Evolutionary conservation across 2,113 vertebrate species (phyloP).

Genomic region (Alosa alosa): DNA sequence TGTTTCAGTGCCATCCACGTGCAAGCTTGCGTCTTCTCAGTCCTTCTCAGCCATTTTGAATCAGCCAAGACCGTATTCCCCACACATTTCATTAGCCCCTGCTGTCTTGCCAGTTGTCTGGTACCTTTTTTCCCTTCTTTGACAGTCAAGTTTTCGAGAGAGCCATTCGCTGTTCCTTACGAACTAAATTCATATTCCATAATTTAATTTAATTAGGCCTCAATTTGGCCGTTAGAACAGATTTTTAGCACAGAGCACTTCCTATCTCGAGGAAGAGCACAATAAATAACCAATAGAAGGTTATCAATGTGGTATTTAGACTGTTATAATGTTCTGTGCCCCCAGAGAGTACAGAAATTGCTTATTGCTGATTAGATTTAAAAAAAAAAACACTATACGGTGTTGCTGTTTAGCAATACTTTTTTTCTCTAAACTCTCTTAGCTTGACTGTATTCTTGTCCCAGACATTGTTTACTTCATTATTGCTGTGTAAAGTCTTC

Average conservation of each 20-base stretch:
- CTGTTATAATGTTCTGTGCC: neutral
- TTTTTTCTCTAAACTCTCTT: neutral
- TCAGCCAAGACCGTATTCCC: neutral
- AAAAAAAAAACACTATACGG: neutral
- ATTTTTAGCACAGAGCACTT: neutral
- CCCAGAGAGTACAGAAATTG: neutral
- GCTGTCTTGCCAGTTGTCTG: neutral
- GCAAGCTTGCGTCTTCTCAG: conserved; percentile 2
- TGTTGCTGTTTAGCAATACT: neutral
- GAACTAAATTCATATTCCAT: neutral
- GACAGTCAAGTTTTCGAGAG: neutral
- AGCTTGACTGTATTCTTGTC: neutral
- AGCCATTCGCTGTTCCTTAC: neutral
- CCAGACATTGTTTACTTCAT: neutral
- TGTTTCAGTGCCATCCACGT: conserved; percentile 6
- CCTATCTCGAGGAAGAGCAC: neutral
- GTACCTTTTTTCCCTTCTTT: neutral
- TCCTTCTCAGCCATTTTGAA: conserved; percentile 5
- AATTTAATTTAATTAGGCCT: neutral
- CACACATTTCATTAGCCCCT: neutral
- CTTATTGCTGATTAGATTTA: neutral
- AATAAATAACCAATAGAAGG: neutral
- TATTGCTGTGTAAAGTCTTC: neutral
- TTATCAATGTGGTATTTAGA: neutral
- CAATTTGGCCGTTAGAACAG: neutral